Conservation (phyloP, 2,797 vertebrate species). For the Mareca strepera region DNA sequence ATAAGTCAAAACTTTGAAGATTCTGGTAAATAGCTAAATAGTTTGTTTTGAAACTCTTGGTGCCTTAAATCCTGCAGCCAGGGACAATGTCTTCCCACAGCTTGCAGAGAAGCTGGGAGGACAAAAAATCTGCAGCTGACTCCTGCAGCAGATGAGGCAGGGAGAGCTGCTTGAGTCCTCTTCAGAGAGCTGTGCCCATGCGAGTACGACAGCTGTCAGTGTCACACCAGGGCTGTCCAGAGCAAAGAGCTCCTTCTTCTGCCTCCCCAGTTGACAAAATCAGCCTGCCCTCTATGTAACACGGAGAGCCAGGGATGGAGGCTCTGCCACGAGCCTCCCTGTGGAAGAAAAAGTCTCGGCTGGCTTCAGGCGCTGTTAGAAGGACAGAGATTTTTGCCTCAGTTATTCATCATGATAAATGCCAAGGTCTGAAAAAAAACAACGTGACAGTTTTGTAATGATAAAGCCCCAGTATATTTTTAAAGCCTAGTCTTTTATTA, state of each 20-base stretch:
- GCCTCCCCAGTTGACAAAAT: rapidly evolving
- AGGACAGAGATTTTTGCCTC: not conserved
- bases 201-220: rapidly evolving
- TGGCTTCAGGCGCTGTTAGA: not conserved
- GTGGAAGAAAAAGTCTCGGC: not conserved
- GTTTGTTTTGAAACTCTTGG: not conserved
- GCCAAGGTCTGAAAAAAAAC: slow-evolving; percentile 33
- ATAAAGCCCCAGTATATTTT: slow-evolving; percentile 7
- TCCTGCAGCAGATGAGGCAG: rapidly evolving
- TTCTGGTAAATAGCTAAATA: not conserved
- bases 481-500: slow-evolving; percentile 25
- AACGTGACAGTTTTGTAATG: not conserved
- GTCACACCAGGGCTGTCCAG: not conserved
- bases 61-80: not conserved
- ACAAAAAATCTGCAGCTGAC: not conserved
- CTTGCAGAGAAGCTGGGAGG: not conserved
- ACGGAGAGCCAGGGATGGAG: not conserved
- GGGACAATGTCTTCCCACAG: not conserved
- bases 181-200: not conserved
- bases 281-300: not conserved
- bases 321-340: not conserved
- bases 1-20: not conserved
- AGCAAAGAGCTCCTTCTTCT: not conserved
- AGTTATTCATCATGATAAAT: not conserved
- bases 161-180: rapidly evolving